These are phyloP conservation scores for Ptycholaimellus sp. DNA, from an alignment of 2,888 invertebrate species.

Conservation along the genomic window DNA sequence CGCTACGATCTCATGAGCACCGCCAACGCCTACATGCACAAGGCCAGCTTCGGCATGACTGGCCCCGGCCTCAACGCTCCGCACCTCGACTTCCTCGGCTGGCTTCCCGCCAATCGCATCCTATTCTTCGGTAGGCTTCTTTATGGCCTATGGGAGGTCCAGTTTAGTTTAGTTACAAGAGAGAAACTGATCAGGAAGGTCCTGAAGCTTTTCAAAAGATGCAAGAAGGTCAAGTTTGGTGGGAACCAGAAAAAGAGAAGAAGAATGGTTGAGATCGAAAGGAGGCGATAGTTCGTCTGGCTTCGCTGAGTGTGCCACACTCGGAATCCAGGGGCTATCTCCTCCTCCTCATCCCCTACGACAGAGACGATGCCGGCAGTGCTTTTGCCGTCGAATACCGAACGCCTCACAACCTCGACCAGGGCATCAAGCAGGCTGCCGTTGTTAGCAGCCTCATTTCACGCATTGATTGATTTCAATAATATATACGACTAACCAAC, in stretches of 20 bases:
- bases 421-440: slow-evolving; percentile 12
- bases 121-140: slow-evolving; percentile 14
- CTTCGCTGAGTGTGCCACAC: slow-evolving; percentile 17
- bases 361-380: slow-evolving; percentile 18
- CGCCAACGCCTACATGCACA: slow-evolving; percentile 18
- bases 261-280: too few relatives aligned
- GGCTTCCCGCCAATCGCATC: slow-evolving; percentile 19
- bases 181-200: slow-evolving; percentile 1
- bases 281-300: slow-evolving; percentile 15
- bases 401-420: slow-evolving; percentile 14
- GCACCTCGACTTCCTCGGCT: slow-evolving; percentile 22
- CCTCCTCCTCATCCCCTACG: slow-evolving; percentile 17
- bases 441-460: neutral
- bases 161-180: neutral
- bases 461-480: too few relatives aligned
- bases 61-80: slow-evolving; percentile 20
- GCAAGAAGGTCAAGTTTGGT: neutral
- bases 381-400: slow-evolving; percentile 19
- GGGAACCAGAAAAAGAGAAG: too few relatives aligned
- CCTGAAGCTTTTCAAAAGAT: neutral
- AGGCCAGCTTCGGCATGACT: neutral
- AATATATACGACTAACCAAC: too few relatives aligned
- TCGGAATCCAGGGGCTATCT: slow-evolving; percentile 13
- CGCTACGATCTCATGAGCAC: slow-evolving; percentile 22
- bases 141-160: neutral